Evolutionary conservation across 2,113 vertebrate species (phyloP).

Genomic region (Anarhynchus alexandrinus): DNA sequence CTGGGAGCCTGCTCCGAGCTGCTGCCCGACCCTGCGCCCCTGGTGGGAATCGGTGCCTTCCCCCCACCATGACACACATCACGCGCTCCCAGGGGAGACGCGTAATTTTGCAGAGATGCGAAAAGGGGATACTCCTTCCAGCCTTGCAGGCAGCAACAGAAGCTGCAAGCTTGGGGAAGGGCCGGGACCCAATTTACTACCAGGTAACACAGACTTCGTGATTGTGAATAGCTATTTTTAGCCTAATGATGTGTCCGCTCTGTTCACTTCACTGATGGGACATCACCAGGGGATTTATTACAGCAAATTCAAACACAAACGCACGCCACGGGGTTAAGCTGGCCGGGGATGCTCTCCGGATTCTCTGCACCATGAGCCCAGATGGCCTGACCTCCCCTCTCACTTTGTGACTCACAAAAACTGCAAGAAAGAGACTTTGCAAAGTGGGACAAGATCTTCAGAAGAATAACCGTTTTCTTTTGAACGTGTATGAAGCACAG

Average conservation of each 20-base stretch:
- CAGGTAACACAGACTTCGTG: neutral
- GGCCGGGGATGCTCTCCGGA: neutral
- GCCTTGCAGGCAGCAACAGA: neutral
- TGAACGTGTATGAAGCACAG: neutral
- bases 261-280: neutral
- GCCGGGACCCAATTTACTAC: neutral
- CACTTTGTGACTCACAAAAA: neutral
- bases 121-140: neutral
- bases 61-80: neutral
- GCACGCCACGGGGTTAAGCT: neutral
- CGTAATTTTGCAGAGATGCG: neutral
- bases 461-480: neutral
- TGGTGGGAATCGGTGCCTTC: neutral
- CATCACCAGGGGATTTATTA: neutral
- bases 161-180: neutral
- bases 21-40: neutral
- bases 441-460: neutral
- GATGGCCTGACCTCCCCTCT: neutral
- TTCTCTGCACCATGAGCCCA: neutral
- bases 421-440: neutral
- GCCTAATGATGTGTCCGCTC: neutral
- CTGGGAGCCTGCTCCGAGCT: neutral
- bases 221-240: neutral
- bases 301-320: neutral
- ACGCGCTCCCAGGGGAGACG: fast-evolving